Evolutionary conservation across 2,797 vertebrate species (phyloP).

Genomic region (Arnoldichthys spilopterus): DNA sequence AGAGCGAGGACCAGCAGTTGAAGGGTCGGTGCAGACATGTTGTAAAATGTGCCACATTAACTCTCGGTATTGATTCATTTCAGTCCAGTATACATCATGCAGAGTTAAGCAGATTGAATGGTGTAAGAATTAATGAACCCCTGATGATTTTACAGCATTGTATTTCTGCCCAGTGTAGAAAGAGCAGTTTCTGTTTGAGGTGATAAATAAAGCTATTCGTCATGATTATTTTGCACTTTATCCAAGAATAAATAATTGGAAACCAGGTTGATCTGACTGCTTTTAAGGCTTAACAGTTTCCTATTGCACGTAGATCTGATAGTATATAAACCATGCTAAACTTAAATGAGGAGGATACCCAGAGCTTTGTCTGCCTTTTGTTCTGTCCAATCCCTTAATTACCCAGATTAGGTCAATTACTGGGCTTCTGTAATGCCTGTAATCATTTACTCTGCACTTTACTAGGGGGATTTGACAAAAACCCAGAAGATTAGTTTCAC

Average conservation of each 20-base stretch:
- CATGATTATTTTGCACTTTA: background rate
- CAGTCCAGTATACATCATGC: background rate
- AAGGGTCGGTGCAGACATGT: constrained; percentile 77
- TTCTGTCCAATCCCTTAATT: constrained; percentile 7
- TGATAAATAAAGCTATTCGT: background rate
- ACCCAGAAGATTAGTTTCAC: background rate
- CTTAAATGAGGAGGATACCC: background rate
- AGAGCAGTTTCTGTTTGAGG: background rate
- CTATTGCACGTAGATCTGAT: background rate
- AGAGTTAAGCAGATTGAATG: background rate
- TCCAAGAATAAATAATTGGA: background rate
- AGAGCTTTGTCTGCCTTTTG: constrained; percentile 11
- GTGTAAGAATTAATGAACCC: background rate
- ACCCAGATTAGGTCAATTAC: constrained; percentile 23
- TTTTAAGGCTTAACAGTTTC: constrained; percentile 3
- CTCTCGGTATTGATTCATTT: background rate
- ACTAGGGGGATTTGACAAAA: constrained; percentile 11
- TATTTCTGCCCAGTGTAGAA: background rate
- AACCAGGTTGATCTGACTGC: background rate
- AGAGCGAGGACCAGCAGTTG: constrained; percentile 82
- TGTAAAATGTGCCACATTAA: background rate
- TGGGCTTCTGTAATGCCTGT: background rate
- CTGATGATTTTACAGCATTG: background rate
- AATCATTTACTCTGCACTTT: constrained; percentile 10
- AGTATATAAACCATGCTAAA: background rate